These are phyloP conservation scores for Cryptophagus acutangulus DNA, from an alignment of 2,888 invertebrate genomes.

Conservation along the genomic window DNA sequence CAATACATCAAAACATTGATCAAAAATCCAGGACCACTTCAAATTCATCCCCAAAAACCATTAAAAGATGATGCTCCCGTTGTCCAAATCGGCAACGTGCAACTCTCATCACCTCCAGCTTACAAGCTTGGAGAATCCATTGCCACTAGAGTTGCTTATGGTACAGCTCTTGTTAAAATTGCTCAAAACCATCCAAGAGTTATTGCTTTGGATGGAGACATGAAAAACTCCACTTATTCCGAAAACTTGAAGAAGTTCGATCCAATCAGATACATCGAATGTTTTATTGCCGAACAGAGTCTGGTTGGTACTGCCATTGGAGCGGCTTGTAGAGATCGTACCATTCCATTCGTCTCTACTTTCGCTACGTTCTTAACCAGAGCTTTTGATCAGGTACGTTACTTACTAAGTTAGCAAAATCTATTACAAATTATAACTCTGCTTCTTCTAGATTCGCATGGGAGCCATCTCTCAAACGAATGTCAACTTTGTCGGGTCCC, in stretches of 20 bases:
- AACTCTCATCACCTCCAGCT: conserved; percentile 72
- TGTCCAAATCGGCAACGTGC: conserved; percentile 68
- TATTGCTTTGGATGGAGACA: conserved; percentile 94
- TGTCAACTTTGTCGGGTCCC: conserved; percentile 94
- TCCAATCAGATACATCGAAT: conserved; percentile 83
- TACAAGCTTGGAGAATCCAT: conserved; percentile 75
- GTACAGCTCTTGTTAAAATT: conserved; percentile 87
- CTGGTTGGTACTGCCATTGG: conserved; percentile 94
- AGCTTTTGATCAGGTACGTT: conserved; percentile 84
- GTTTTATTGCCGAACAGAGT: conserved; percentile 99
- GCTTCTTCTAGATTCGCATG: conserved; percentile 78
- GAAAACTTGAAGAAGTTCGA: conserved; percentile 78
- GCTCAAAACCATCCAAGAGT: conserved; percentile 70
- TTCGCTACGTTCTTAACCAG: conserved; percentile 97
- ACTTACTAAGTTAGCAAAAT: background rate
- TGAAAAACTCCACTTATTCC: conserved; percentile 97
- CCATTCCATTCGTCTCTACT: conserved; percentile 92
- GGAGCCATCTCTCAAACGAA: conserved; percentile 98
- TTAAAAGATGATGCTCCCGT: conserved; percentile 61
- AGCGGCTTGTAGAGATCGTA: conserved; percentile 85
- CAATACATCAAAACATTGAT: conserved; percentile 63
- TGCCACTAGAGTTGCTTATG: conserved; percentile 92
- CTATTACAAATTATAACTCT: conserved; percentile 1
- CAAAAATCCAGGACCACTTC: conserved; percentile 61
- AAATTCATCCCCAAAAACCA: conserved; percentile 61